Percentiles rank a stretch among this genome's conserved stretches.
Evolutionary conservation across 2,797 vertebrate species (phyloP).

Genomic region (Melanotaenia maccullochi): DNA sequence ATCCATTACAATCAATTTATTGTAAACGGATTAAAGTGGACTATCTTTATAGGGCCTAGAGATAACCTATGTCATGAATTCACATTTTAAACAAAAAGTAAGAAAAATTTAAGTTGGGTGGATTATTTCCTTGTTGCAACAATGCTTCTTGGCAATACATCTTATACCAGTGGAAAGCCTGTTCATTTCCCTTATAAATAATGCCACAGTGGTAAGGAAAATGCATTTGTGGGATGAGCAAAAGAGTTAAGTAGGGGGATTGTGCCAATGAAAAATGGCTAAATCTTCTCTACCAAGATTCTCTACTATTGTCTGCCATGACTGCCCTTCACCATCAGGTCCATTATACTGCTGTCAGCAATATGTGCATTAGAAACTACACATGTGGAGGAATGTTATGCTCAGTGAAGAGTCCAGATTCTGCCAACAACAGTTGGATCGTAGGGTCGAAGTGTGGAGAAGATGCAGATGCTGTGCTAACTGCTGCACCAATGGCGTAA

Average conservation of each 20-base stretch:
- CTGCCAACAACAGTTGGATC: neutral
- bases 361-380: too few relatives aligned
- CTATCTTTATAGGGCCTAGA: neutral
- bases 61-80: neutral
- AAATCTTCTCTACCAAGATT: too few relatives aligned
- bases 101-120: too few relatives aligned
- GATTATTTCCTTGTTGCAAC: neutral
- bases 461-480: neutral
- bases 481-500: neutral
- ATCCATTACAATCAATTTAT: neutral
- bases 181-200: neutral
- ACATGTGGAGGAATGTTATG: too few relatives aligned
- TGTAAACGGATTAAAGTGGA: neutral
- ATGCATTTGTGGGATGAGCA: neutral
- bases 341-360: too few relatives aligned
- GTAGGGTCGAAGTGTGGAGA: neutral
- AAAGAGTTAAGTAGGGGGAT: neutral
- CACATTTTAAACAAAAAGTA: too few relatives aligned
- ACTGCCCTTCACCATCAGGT: too few relatives aligned
- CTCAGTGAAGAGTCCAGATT: too few relatives aligned
- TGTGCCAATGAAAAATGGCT: neutral
- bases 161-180: neutral
- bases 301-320: too few relatives aligned
- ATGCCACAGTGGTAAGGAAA: neutral
- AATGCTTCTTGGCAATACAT: too few relatives aligned